Conservation (phyloP, 2,113 vertebrate species). For the Galeopterus variegatus region DNA sequence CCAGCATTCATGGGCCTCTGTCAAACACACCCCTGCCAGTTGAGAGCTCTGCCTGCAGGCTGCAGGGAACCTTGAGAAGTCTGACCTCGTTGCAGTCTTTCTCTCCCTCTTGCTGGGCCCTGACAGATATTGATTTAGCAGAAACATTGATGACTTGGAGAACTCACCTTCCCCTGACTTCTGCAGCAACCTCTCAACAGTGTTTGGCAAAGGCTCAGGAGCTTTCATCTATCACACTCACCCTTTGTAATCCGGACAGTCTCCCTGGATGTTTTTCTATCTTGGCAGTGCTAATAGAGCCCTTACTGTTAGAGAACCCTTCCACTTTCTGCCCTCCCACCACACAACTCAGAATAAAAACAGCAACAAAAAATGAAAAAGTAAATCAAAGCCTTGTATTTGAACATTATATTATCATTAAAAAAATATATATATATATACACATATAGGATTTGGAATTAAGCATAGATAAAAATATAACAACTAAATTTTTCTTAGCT, state of each 20-base stretch:
- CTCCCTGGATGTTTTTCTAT: constrained; percentile 17
- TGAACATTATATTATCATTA: background rate
- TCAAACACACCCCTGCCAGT: background rate
- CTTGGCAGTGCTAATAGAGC: constrained; percentile 37
- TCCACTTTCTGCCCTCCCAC: background rate
- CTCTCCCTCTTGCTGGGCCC: background rate
- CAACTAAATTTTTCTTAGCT: background rate
- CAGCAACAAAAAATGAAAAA: constrained; percentile 18
- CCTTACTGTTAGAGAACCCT: background rate
- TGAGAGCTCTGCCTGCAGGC: background rate
- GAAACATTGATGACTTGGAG: background rate
- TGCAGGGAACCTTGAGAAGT: background rate
- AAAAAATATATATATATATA: background rate
- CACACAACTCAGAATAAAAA: background rate
- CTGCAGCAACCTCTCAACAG: background rate
- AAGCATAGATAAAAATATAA: background rate
- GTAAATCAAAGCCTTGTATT: background rate
- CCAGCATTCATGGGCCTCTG: background rate
- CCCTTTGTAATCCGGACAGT: background rate
- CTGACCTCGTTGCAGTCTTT: background rate
- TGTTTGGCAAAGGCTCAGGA: background rate
- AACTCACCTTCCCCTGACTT: constrained; percentile 37
- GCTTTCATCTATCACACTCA: constrained; percentile 22
- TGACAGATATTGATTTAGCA: constrained; percentile 64
- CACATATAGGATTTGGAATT: background rate